These are phyloP conservation scores for Parasteatoda tepidariorum DNA, from an alignment of 1,140 invertebrate species.

Conservation along the genomic window DNA sequence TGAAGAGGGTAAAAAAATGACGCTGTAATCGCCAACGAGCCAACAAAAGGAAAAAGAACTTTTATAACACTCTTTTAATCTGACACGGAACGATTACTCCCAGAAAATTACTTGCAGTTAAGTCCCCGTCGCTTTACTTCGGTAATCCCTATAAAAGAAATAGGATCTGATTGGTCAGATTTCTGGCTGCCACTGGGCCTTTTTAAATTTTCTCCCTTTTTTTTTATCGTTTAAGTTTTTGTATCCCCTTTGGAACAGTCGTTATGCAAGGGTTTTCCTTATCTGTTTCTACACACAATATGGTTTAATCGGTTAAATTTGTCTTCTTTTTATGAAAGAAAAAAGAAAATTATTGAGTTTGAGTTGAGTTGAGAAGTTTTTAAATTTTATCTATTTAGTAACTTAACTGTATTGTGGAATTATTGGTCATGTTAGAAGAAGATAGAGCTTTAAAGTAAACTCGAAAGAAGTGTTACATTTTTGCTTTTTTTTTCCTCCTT, in stretches of 20 bases:
- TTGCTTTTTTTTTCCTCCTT: not conserved
- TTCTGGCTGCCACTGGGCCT: slow-evolving; percentile 5
- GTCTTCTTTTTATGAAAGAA: not conserved
- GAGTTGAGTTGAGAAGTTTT: not conserved
- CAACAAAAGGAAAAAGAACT: slow-evolving; percentile 49
- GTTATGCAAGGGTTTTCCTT: slow-evolving; percentile 29
- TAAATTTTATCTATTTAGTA: not conserved
- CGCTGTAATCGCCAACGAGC: slow-evolving; percentile 21
- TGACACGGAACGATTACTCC: slow-evolving; percentile 49
- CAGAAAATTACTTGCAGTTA: slow-evolving; percentile 48
- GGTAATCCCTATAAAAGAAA: slow-evolving; percentile 46
- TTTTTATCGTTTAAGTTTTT: not conserved
- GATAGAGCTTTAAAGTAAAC: not conserved
- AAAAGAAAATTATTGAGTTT: slow-evolving; percentile 1
- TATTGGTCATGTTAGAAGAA: slow-evolving; percentile 41
- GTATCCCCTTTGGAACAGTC: not conserved
- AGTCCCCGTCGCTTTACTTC: slow-evolving; percentile 45
- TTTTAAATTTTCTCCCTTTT: not conserved
- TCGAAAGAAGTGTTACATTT: not conserved
- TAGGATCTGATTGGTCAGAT: slow-evolving; percentile 54
- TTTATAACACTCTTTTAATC: slow-evolving; percentile 58
- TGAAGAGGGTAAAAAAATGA: slow-evolving; percentile 8
- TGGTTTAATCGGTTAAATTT: slow-evolving; percentile 54
- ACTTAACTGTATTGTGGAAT: not conserved
- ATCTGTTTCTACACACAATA: slow-evolving; percentile 42